Conservation (phyloP, 2,797 vertebrate genomes). For the Delichon dasypus region DNA sequence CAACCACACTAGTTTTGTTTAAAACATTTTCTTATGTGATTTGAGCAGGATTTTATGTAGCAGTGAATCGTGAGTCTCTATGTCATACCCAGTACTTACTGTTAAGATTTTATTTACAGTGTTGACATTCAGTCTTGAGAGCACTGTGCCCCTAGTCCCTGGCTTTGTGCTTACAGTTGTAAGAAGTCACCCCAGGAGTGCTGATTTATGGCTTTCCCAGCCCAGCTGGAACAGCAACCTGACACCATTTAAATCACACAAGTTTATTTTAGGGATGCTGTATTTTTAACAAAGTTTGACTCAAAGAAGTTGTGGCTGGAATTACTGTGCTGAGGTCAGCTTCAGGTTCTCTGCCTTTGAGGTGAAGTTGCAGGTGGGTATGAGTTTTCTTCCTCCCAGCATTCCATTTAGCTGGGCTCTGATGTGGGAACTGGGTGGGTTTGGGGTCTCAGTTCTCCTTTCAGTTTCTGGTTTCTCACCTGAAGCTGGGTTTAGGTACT, state of each 20-base stretch:
- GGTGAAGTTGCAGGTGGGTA: neutral
- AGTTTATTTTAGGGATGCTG: neutral
- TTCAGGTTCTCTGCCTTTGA: neutral
- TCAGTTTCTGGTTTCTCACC: neutral
- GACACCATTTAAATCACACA: neutral
- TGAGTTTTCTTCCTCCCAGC: neutral
- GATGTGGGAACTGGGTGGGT: neutral
- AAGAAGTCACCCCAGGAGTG: neutral
- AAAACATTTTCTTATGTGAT: neutral
- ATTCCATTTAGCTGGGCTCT: neutral
- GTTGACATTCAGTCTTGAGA: neutral
- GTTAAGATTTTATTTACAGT: constrained; percentile 10
- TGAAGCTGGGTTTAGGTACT: neutral
- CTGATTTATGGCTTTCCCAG: neutral
- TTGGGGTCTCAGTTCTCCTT: neutral
- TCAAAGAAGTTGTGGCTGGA: neutral
- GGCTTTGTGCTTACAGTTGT: neutral
- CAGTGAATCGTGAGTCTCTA: neutral
- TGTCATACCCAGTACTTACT: neutral
- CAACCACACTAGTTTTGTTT: neutral
- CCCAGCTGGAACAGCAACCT: neutral
- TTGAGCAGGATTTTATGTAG: neutral
- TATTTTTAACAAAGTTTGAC: neutral
- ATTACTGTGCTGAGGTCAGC: neutral
- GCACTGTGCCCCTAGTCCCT: neutral